These are phyloP conservation scores for Pecten maximus DNA, from an alignment of 2,888 invertebrate genomes.

Conservation along the genomic window DNA sequence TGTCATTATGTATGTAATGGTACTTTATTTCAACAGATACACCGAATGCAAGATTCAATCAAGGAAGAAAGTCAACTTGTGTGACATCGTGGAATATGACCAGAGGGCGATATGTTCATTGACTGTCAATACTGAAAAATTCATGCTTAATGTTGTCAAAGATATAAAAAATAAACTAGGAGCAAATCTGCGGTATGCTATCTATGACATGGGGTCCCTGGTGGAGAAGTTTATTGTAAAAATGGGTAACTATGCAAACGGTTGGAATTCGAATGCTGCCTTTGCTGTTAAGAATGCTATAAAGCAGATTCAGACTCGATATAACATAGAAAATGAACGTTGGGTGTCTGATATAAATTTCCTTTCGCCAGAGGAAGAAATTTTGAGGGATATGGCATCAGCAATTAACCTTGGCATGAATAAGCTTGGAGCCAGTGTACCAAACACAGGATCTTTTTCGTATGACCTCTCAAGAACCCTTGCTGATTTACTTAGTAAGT, in stretches of 20 bases:
- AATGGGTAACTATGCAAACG: not conserved
- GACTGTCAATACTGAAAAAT: not conserved
- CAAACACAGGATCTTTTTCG: not conserved
- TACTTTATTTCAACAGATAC: not conserved
- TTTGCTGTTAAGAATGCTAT: not conserved
- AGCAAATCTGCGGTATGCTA: not conserved
- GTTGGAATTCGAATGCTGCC: not conserved
- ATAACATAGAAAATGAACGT: not conserved
- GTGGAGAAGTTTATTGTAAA: not conserved
- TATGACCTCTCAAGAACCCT: not conserved
- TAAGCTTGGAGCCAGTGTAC: not conserved
- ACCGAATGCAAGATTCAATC: not conserved
- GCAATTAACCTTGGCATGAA: not conserved
- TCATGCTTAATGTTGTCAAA: not conserved
- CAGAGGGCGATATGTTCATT: not conserved
- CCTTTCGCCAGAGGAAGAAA: not conserved
- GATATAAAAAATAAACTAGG: not conserved
- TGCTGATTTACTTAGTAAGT: constrained; percentile 1
- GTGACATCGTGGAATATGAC: not conserved
- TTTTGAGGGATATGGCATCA: constrained; percentile 9
- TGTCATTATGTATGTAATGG: too few relatives aligned
- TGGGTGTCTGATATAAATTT: not conserved
- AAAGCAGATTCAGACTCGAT: not conserved
- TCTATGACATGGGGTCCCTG: not conserved
- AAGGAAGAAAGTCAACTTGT: not conserved